Conservation (phyloP, 2,113 vertebrate species). For the Proteles cristata region DNA sequence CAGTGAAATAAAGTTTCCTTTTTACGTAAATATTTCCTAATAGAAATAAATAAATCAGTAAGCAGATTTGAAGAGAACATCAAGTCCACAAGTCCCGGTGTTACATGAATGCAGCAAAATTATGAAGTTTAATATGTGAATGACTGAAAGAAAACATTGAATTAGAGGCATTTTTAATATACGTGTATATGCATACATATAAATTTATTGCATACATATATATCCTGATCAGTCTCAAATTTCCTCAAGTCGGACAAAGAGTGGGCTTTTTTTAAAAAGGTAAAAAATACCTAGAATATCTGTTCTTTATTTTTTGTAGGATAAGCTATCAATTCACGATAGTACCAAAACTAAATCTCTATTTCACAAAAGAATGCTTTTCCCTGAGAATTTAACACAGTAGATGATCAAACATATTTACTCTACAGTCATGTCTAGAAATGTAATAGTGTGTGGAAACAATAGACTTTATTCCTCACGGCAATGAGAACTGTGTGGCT, state of each 20-base stretch:
- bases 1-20: not conserved
- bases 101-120: not conserved
- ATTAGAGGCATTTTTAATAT: not conserved
- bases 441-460: not conserved
- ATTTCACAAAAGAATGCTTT: not conserved
- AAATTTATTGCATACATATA: not conserved
- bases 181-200: not conserved
- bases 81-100: not conserved
- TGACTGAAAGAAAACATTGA: not conserved
- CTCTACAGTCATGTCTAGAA: not conserved
- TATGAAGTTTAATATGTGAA: not conserved
- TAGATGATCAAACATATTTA: not conserved
- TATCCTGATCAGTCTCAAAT: not conserved
- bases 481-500: not conserved
- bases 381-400: not conserved
- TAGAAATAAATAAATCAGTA: not conserved
- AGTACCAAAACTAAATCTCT: not conserved
- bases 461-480: not conserved
- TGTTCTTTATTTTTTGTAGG: not conserved
- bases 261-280: not conserved
- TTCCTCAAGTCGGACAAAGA: not conserved
- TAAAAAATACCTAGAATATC: not conserved
- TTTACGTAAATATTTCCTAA: not conserved
- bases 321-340: not conserved
- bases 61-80: not conserved